A percentile compares a stretch with the other conserved stretches of the same genome.
These are phyloP conservation scores for Puntigrus tetrazona DNA, from an alignment of 2,113 vertebrate genomes.

Conservation along the genomic window DNA sequence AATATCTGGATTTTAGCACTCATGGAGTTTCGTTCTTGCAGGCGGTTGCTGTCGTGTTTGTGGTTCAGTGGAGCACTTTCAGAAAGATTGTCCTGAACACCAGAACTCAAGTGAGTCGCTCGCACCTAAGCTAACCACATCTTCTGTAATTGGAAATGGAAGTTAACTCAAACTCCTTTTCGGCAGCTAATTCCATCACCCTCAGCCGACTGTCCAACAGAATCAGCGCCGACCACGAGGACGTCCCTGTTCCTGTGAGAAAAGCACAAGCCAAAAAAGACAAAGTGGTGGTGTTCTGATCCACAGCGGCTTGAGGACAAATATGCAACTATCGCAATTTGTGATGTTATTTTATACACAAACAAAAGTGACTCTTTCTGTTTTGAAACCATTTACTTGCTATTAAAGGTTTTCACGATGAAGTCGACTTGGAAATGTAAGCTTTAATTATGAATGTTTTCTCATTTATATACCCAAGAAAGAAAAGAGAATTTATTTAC, in stretches of 20 bases:
- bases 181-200: slow-evolving; percentile 80
- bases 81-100: slow-evolving; percentile 90
- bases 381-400: background rate
- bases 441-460: too few relatives aligned
- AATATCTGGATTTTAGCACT: background rate
- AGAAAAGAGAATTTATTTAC: too few relatives aligned
- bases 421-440: too few relatives aligned
- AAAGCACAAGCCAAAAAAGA: slow-evolving; percentile 71
- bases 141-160: background rate
- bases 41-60: slow-evolving; percentile 90
- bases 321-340: too few relatives aligned
- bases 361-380: background rate
- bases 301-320: background rate
- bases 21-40: slow-evolving; percentile 57
- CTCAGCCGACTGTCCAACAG: slow-evolving; percentile 83
- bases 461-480: too few relatives aligned
- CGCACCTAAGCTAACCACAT: too few relatives aligned
- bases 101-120: slow-evolving; percentile 80
- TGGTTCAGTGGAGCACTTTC: slow-evolving; percentile 94
- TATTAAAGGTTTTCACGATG: background rate
- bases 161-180: background rate
- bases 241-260: slow-evolving; percentile 73
- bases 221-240: slow-evolving; percentile 92
- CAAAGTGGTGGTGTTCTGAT: slow-evolving; percentile 87
- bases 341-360: background rate